A percentile compares a stretch with the other conserved stretches of the same genome.
These are phyloP conservation scores for Drosophila dunni DNA, from an alignment of 1,140 invertebrate species.

Conservation along the genomic window DNA sequence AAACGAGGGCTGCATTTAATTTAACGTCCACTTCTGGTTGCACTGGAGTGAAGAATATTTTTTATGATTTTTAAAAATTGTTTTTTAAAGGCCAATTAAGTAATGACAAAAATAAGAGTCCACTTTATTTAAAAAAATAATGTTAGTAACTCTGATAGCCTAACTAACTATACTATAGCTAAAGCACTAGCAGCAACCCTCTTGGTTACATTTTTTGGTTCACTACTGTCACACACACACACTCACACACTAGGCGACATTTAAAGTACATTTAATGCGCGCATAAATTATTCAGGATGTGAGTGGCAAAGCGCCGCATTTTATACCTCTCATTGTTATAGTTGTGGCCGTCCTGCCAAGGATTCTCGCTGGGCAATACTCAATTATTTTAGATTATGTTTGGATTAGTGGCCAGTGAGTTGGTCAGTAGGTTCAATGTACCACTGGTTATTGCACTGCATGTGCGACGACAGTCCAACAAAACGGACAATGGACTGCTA, in stretches of 20 bases:
- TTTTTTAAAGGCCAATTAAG: not conserved
- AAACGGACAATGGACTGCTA: constrained; percentile 15
- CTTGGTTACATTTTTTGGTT: constrained; percentile 4
- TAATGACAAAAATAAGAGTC: too few relatives aligned
- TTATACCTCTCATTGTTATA: not conserved
- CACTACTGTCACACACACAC: constrained; percentile 7
- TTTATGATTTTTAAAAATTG: not conserved
- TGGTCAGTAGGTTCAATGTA: constrained; percentile 51
- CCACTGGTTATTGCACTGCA: constrained; percentile 74
- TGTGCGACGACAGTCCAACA: constrained; percentile 1
- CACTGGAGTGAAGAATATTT: not conserved
- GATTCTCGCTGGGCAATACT: constrained; percentile 62
- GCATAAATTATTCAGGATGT: constrained; percentile 74
- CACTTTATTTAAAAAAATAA: too few relatives aligned
- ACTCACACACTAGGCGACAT: constrained; percentile 41
- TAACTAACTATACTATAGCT: not conserved
- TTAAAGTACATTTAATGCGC: constrained; percentile 79
- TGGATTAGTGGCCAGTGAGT: constrained; percentile 73
- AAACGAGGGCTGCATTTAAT: constrained; percentile 11
- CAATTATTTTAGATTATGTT: constrained; percentile 83
- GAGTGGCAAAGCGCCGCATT: constrained; percentile 24
- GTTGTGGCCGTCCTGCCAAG: constrained; percentile 6
- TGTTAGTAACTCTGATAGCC: not conserved
- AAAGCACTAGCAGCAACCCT: not conserved
- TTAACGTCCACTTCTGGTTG: not conserved